Evolutionary conservation across 2,888 invertebrate species (phyloP).

Genomic region (Sphecodes monilicornis): DNA sequence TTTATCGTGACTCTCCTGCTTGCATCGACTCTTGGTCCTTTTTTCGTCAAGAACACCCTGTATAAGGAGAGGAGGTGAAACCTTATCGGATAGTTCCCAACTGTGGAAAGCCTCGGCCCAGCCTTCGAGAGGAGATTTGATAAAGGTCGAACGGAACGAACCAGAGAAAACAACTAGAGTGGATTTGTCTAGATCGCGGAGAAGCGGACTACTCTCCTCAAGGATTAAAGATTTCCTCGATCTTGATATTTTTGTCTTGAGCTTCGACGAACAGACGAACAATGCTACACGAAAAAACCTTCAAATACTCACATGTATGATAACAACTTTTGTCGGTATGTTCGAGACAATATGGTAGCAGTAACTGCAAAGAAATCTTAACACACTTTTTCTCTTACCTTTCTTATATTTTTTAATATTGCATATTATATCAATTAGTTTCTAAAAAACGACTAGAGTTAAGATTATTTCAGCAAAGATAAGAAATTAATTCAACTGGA

Average conservation of each 20-base stretch:
- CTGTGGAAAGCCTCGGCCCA: slow-evolving; percentile 72
- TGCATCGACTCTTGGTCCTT: slow-evolving; percentile 63
- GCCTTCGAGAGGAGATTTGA: slow-evolving; percentile 77
- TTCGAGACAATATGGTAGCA: too few species aligned
- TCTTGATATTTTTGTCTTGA: slow-evolving; percentile 76
- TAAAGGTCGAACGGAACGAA: slow-evolving; percentile 79
- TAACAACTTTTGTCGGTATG: background rate
- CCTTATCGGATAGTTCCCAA: slow-evolving; percentile 74
- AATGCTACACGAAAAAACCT: background rate
- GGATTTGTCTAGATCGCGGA: slow-evolving; percentile 82
- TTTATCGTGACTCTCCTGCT: slow-evolving; percentile 76
- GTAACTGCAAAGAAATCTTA: too few species aligned
- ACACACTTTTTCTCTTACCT: too few species aligned
- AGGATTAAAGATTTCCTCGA: slow-evolving; percentile 77
- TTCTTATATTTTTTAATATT: too few species aligned
- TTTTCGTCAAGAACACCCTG: slow-evolving; percentile 73
- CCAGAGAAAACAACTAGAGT: slow-evolving; percentile 80
- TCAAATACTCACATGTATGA: background rate
- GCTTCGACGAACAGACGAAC: slow-evolving; percentile 74
- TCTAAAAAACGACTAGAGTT: too few species aligned
- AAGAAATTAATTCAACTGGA: too few species aligned
- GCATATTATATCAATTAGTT: too few species aligned
- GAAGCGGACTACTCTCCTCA: slow-evolving; percentile 80
- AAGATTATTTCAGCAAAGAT: too few species aligned
- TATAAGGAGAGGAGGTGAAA: slow-evolving; percentile 60